phyloP scores from a whole-genome alignment of 2,888 invertebrate genomes.

The Camponotus fellah region DNA sequence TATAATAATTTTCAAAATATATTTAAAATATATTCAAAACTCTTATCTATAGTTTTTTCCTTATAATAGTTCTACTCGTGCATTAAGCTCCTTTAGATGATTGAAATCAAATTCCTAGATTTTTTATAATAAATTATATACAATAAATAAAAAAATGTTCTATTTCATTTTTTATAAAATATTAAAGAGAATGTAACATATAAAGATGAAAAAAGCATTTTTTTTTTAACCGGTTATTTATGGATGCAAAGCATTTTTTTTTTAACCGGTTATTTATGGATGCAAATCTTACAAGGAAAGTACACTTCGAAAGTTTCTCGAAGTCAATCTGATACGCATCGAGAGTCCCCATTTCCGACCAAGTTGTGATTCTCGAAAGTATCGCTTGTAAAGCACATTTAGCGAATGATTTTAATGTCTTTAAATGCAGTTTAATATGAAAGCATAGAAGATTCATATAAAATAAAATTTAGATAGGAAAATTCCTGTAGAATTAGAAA shows the following conservation, averaged over 20 bases:
- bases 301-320: conserved; percentile 14
- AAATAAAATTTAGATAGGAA: not conserved
- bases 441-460: not conserved
- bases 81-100: not conserved
- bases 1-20: conserved; percentile 5
- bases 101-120: conserved; percentile 1
- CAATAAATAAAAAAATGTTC: not conserved
- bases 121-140: not conserved
- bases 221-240: not conserved
- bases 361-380: not conserved
- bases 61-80: not conserved
- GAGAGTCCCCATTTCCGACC: not conserved
- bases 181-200: not conserved
- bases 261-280: not conserved
- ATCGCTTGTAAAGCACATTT: not conserved
- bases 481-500: not conserved
- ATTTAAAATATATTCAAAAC: not conserved
- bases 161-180: not conserved
- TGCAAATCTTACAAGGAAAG: not conserved
- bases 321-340: conserved; percentile 2
- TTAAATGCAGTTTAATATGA: not conserved
- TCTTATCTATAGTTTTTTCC: not conserved
- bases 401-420: not conserved
- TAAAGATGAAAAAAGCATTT: not conserved
- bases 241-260: not conserved